These are phyloP conservation scores for Chironomus striatipennis DNA, from an alignment of 1,140 invertebrate genomes.

Conservation along the genomic window DNA sequence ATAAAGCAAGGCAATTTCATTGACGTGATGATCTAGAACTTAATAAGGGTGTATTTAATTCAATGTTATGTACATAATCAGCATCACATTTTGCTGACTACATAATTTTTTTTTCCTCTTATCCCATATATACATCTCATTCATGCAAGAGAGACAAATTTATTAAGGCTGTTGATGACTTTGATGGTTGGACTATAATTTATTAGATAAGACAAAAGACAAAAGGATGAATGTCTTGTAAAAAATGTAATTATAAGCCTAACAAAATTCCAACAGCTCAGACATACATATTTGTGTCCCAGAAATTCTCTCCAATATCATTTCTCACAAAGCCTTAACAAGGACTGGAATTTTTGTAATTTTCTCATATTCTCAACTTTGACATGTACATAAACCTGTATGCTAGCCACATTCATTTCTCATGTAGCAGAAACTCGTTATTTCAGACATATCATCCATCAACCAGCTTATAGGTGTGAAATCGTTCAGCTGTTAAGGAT, in stretches of 20 bases:
- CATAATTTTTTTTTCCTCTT: not conserved
- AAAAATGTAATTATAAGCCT: not conserved
- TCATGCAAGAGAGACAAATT: not conserved
- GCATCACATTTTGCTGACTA: slow-evolving; percentile 5
- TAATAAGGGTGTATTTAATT: slow-evolving; percentile 9
- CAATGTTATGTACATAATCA: slow-evolving; percentile 3
- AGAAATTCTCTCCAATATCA: no score
- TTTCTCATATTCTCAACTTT: no score
- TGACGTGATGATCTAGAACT: not conserved
- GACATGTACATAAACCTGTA: no score
- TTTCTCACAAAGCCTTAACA: no score
- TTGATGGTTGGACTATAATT: not conserved
- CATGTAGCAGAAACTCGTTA: no score
- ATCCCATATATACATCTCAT: not conserved
- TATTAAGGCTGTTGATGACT: not conserved
- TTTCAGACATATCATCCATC: no score
- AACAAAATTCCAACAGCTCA: no score
- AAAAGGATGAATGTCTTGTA: not conserved
- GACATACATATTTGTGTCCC: no score
- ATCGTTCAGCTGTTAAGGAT: no score
- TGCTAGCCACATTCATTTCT: no score
- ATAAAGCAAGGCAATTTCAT: not conserved
- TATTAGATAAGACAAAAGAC: not conserved
- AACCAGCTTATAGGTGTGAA: no score
- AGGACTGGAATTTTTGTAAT: no score